Conservation (phyloP, 2,888 invertebrate species). For the Sacculina carcini region DNA sequence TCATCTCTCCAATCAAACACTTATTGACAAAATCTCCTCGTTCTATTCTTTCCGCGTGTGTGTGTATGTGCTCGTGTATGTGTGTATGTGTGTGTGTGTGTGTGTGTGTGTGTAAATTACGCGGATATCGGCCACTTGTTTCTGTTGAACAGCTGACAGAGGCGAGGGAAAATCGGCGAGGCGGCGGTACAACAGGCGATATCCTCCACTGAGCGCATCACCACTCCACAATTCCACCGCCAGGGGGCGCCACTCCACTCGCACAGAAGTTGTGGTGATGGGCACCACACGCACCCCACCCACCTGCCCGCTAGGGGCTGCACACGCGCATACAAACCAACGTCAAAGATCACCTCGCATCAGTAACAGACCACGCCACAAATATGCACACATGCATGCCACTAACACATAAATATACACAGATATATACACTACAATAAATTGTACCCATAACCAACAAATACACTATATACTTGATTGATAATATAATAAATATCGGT, state of each 20-base stretch:
- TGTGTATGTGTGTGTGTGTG: no score
- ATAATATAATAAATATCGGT: no score
- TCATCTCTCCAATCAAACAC: no score
- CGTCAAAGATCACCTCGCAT: background rate
- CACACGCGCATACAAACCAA: constrained; percentile 10
- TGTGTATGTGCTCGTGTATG: no score
- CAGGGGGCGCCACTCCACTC: constrained; percentile 65
- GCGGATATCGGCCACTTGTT: background rate
- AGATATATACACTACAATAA: background rate
- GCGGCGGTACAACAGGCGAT: constrained; percentile 63
- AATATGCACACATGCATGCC: no score
- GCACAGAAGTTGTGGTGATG: constrained; percentile 76
- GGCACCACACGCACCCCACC: constrained; percentile 56
- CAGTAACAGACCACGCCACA: no score
- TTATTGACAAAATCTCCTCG: no score
- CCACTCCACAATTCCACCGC: constrained; percentile 61
- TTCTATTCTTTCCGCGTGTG: no score
- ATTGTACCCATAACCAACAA: no score
- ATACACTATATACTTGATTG: no score
- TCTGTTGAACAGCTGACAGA: constrained; percentile 19
- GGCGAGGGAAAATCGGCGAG: constrained; percentile 67
- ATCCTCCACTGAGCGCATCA: constrained; percentile 60
- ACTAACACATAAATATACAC: background rate
- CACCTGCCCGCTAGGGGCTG: constrained; percentile 62
- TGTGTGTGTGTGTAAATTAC: no score